These are phyloP conservation scores for Tylochromis polylepis DNA, from an alignment of 2,113 vertebrate species.

Conservation along the genomic window DNA sequence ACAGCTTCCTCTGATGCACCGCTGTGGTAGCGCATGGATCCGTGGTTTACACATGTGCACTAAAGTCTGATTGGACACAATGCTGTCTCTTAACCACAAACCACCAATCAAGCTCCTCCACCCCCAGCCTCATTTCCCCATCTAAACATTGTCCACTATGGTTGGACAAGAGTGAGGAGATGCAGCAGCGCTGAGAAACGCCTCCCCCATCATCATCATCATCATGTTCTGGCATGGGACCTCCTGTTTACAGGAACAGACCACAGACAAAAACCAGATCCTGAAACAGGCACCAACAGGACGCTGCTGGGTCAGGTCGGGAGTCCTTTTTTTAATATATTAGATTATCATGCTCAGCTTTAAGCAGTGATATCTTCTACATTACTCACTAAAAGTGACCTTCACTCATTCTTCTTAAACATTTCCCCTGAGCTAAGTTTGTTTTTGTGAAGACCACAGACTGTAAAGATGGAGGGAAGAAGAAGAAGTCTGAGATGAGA, in stretches of 20 bases:
- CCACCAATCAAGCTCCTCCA: conserved; percentile 41
- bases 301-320: neutral
- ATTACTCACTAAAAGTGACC: neutral
- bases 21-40: neutral
- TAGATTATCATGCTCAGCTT: neutral
- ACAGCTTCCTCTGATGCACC: neutral
- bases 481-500: neutral
- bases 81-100: neutral
- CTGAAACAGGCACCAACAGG: neutral
- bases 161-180: neutral
- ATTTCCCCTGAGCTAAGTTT: neutral
- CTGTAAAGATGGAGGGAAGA: no score
- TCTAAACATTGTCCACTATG: neutral
- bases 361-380: neutral
- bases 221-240: neutral
- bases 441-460: neutral
- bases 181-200: neutral
- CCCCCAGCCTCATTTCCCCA: conserved; percentile 3
- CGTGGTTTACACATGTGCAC: neutral
- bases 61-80: neutral
- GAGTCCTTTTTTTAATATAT: neutral
- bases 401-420: neutral
- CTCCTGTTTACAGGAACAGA: neutral
- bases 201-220: neutral
- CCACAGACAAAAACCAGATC: neutral